Base-by-base conservation (phyloP, 2,797 vertebrate genomes). In the Clarias laeviceps region DNA sequence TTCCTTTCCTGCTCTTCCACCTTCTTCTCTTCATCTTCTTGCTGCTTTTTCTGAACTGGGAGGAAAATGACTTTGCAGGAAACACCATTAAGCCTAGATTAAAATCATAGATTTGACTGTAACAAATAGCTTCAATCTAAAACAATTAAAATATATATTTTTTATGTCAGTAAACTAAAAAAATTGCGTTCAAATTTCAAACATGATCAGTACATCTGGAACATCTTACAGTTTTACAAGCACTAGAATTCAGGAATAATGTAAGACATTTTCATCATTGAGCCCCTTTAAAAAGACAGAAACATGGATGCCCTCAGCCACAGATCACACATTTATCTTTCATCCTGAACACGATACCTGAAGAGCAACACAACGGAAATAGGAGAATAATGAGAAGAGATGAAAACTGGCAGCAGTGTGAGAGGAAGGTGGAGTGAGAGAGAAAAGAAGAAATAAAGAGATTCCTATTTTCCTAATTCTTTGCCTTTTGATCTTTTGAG, bases 321-420 rank as follows among this genome's bases (percentile, higher is more conserved):
- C 15, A 56, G 50, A 56, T 76, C 73, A 56, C 17, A 56, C 73
- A 76, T 76, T 76, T 56, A 56, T 56, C 27, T 56, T 76, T 29
- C 50, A 56, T 17, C 24, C 70, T 50, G 22, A 50, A 73, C 24
- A 50, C 0, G 11, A 1, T 0, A 12, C 70, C 70, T 56, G 50
- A 56, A 56, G 27, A 76, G 27, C 50, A 76, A 56, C 50, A 84
- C 91, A 92, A 92, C 89, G 91, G 93, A 95, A 94, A 95, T 95
- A 91, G 95, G 92, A 90, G 90, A 93, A 93, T 95, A 95, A 95
- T 95, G 94, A 93, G 94, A 94, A 93, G 92, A 89, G 91, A 94
- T 94, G 93, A 93, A 91, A 94, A 94, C 83, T 93, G 94, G 93
- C 94, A 94, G 94, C 88, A 50, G 18, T 29, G 90, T 87, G 90